Percentiles rank a stretch among this genome's conserved stretches.
These are phyloP conservation scores for Cirrhinus mrigala DNA, from an alignment of 2,797 vertebrate species.

Conservation along the genomic window DNA sequence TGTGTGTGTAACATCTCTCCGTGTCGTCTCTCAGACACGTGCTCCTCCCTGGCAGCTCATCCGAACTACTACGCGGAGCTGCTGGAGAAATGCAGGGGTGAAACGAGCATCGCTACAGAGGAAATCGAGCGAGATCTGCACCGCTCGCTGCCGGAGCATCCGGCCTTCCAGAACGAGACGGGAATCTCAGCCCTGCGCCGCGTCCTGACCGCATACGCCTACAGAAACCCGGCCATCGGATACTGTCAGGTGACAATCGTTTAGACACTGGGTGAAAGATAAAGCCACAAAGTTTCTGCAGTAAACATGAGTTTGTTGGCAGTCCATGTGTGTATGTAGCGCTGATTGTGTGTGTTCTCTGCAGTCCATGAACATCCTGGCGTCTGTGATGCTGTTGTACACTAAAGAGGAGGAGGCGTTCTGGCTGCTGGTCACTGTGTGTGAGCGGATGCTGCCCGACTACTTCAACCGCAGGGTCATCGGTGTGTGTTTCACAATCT, in stretches of 20 bases:
- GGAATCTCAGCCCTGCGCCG: constrained; percentile 92
- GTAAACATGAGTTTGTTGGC: too few species aligned
- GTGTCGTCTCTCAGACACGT: constrained; percentile 75
- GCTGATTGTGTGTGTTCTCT: constrained; percentile 3
- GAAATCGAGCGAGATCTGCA: constrained; percentile 97
- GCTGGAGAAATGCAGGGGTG: constrained; percentile 89
- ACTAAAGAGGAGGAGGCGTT: constrained; percentile 96
- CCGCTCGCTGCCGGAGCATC: constrained; percentile 93
- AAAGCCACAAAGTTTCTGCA: too few species aligned
- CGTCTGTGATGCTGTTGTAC: constrained; percentile 92
- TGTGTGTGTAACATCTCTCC: neutral
- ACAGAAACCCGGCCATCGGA: constrained; percentile 94
- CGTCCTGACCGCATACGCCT: constrained; percentile 92
- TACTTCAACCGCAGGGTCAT: constrained; percentile 97
- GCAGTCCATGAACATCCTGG: constrained; percentile 98
- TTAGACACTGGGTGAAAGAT: too few species aligned
- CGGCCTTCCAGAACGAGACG: constrained; percentile 92
- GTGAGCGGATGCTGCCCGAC: constrained; percentile 96
- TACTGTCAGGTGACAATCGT: constrained; percentile 86
- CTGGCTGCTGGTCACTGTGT: constrained; percentile 94
- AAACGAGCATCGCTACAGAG: constrained; percentile 86
- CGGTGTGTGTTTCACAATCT: constrained; percentile 75
- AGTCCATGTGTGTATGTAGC: neutral
- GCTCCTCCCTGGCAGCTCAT: constrained; percentile 83
- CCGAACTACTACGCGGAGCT: constrained; percentile 85